Base-by-base conservation (phyloP, 1,140 invertebrate species). In the Melanaphis sacchari region DNA sequence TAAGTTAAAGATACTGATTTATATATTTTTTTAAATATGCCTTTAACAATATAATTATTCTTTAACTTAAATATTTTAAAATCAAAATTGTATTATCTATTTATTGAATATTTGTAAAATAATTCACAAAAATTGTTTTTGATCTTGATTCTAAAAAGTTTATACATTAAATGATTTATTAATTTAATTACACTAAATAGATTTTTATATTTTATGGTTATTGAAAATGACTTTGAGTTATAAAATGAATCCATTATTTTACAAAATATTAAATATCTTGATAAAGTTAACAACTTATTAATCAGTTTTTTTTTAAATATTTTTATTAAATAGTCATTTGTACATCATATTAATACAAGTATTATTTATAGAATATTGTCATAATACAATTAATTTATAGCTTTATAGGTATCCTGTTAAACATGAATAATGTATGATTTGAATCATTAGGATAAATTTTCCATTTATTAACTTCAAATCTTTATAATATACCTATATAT, bases 341-440 rank as follows among this genome's bases (percentile, higher is more conserved):
- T 66, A 76, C 59, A 6, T 36, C 15, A 15, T 76, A n/a, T 66
- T 11, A n/a, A 18, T 1, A 15, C 31, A 66, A 15, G 31, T n/a
- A 59, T 31, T n/a, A 66, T 66, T 0, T 31, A n/a, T n/a, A 18
- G 59, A 66, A 66, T 76, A 76, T n/a, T n/a, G 15, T 76, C 31
- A 66, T 66, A 66, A n/a, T 66, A 66, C 26, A n/a, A 15, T 66
- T 66, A 66, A 66, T 66, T 9, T 59, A 66, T 31, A 66, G 26
- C 31, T 76, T 18, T 15, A 1, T 49, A 76, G 59, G 59, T 18
- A 76, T 76, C 15, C 6, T 76, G 59, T 76, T n/a, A 15, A 66
- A 76, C n/a, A 76, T 76, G 59, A 76, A n/a, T 76, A 76, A 76
- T 76, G 31, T 76, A 76, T 76, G 59, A 76, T n/a, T 76, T n/a